Base-by-base conservation (phyloP, 64 coral and sea anemone genomes). In the Actinia equina region DNA sequence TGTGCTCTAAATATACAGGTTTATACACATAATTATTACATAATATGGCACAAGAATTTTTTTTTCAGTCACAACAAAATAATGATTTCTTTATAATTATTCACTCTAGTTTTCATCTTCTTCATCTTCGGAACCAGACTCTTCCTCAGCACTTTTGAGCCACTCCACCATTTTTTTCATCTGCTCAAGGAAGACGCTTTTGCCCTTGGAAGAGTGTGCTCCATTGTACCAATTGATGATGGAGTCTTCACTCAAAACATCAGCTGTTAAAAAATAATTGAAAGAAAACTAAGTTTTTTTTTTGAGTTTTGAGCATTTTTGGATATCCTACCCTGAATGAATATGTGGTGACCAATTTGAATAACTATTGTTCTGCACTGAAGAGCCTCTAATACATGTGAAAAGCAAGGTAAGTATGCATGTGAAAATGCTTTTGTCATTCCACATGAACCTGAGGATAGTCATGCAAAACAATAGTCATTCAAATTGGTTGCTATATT, bases 131-230 rank as follows among this genome's bases (percentile, higher is more conserved):
- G 84, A 87, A 7, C 63, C 84, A 20, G 85, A 70, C 69, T 92
- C 90, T 88, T 98, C 96, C 61, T 98, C 93, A 46, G 96, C 96
- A 86, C 59, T 92, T 26, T 98, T 93, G 7, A 98, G 85, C 96
- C 96, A 98, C n/a, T 98, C 93, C 1, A 98, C 90, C 96, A 98
- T 98, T 58, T 94, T 92, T 60, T 92, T 88, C 96, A 98, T 98
- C 80, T 98, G 96, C 30, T 92, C 96, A 43, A 98, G 79, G 44
- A 98, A 98, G 74, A 98, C 89, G 30, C 89, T 98, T 88, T 98
- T 98, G 20, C 96, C 93, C 86, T 98, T 98, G 22, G 90, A 25
- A 2, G 89, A 91, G 59, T 98, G 90, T 8, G 81, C 96, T 26
- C 89, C 88, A 45, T 95, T 98, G 88, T 98, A 98, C 96, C 96